Evolutionary conservation across 2,113 vertebrate species (phyloP), one percentile per base, ranked within the genome.

Genomic region (Muntiacus reevesi): DNA sequence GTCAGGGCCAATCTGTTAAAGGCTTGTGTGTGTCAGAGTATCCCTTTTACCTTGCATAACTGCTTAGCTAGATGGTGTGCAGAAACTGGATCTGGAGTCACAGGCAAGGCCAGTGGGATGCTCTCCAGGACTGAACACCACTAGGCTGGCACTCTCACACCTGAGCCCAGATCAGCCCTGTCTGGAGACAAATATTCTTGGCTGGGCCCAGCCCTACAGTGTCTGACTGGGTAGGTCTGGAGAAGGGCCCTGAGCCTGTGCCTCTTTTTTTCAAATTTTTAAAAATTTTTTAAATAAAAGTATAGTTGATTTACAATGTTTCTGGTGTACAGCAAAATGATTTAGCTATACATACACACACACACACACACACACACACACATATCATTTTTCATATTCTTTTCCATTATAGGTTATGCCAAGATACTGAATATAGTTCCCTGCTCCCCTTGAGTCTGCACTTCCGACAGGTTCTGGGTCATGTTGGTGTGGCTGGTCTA

Each of bases 21-120:
- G 40, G 71, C 71, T 0, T 1, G 11, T 10, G 16, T 33, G 50
- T 13, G 11, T 79, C 59, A 47, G 30, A 7, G 15, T 40, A 8
- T 25, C 21, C 1, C 16, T 43, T 12, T 23, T 5, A 33, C 7
- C 19, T 17, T 1, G 52, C 16, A 8, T 1, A 13, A 13, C 67
- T 57, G 1, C 16, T 15, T 30, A 52, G 23, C n/a, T 54, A 47
- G 60, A 30, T 16, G 45, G 36, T 45, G 2, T 54, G 2, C 3
- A 52, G 11, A 13, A 59, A n/a, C 36, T 19, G 79, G 15, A 25
- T 54, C 54, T 9, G 40, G 7, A 13, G 25, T 40, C 7, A 23
- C 0, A 15, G 43, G 52, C 7, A 43, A 86, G 16, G 5, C 28
- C 11, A 7, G 6, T 33, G 7, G 33, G 28, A 43, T 19, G 27